phyloP scores from a whole-genome alignment of 2,113 vertebrate genomes.

The Ia io region DNA sequence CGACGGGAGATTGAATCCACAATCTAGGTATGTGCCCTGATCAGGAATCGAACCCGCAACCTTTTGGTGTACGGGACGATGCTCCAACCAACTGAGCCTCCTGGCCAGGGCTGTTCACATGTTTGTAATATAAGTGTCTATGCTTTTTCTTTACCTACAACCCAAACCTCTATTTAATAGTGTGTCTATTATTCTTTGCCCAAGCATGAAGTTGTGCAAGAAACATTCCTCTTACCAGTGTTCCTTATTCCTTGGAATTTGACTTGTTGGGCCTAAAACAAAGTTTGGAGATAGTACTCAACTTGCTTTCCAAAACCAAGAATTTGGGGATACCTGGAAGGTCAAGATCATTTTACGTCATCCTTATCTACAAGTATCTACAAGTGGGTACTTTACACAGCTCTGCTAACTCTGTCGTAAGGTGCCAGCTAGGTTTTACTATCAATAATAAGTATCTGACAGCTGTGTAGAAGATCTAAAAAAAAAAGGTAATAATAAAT shows the following conservation, averaged over 20 bases:
- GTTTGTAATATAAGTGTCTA: not conserved
- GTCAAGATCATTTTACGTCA: not conserved
- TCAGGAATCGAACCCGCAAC: not conserved
- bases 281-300: not conserved
- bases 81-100: not conserved
- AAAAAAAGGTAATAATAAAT: not conserved
- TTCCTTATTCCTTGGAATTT: not conserved
- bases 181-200: not conserved
- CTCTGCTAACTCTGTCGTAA: not conserved
- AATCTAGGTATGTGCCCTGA: not conserved
- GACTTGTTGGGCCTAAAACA: not conserved
- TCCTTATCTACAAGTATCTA: too few relatives aligned
- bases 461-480: not conserved
- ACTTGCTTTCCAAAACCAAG: not conserved
- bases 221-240: not conserved
- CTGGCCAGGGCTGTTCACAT: not conserved
- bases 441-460: conserved; percentile 31
- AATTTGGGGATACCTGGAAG: not conserved
- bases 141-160: not conserved
- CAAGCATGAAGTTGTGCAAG: not conserved
- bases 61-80: not conserved
- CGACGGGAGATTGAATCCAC: not conserved
- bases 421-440: not conserved
- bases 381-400: not conserved
- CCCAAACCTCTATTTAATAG: not conserved